phyloP scores from a whole-genome alignment of 2,113 vertebrate genomes.

The Anhinga rufa region DNA sequence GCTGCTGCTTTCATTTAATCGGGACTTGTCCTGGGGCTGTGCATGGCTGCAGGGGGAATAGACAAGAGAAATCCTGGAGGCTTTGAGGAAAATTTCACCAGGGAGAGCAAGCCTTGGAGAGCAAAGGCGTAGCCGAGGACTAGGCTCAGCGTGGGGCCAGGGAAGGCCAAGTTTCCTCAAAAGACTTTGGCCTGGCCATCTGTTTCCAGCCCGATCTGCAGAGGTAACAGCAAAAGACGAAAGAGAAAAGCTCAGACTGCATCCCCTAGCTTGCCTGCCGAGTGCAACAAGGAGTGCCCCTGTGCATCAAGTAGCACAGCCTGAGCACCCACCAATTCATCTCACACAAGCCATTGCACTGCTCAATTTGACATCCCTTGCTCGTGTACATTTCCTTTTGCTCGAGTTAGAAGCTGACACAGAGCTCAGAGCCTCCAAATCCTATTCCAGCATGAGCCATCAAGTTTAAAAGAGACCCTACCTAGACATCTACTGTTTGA shows the following conservation, averaged over 20 bases:
- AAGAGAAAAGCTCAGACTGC: neutral
- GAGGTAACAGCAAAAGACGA: neutral
- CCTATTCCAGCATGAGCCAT: neutral
- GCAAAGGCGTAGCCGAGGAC: neutral
- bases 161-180: slow-evolving; percentile 51
- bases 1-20: slow-evolving; percentile 1
- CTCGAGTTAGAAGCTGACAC: neutral
- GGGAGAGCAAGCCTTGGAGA: slow-evolving; percentile 26
- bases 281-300: no score
- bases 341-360: neutral
- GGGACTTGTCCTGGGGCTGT: slow-evolving; percentile 14
- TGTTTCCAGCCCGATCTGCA: neutral
- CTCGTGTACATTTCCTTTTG: accelerated
- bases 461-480: neutral
- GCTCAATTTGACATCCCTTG: neutral
- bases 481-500: accelerated
- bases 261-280: neutral
- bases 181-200: neutral
- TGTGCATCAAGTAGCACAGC: no score
- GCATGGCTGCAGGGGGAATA: slow-evolving; percentile 26
- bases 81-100: slow-evolving; percentile 15
- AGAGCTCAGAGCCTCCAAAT: neutral
- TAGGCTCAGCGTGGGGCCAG: neutral
- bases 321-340: neutral
- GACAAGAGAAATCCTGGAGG: slow-evolving; percentile 1